Evolutionary conservation across 2,113 vertebrate genomes (phyloP).

Genomic region (Micromys minutus): DNA sequence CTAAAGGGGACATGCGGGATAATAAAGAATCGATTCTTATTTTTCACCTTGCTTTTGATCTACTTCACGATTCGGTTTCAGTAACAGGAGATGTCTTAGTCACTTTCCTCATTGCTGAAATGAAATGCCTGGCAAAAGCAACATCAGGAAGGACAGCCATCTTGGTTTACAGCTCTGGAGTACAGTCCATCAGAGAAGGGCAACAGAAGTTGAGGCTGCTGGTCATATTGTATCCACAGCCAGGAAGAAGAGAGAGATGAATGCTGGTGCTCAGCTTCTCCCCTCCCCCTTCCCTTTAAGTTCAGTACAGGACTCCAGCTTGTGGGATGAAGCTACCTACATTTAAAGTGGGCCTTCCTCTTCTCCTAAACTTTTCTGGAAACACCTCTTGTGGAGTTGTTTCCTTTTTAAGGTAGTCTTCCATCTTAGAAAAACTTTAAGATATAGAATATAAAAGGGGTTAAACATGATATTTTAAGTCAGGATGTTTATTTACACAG

Average conservation of each 20-base stretch:
- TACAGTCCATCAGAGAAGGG: neutral
- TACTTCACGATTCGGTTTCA: neutral
- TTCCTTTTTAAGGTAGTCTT: neutral
- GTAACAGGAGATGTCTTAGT: neutral
- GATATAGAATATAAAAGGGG: neutral
- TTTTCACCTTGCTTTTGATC: constrained; percentile 43
- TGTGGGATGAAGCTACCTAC: too few species aligned
- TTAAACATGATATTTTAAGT: neutral
- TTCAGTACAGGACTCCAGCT: neutral
- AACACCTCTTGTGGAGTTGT: neutral
- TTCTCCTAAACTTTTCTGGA: neutral
- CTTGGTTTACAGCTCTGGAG: neutral
- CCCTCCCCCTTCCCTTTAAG: too few species aligned
- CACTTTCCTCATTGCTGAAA: neutral
- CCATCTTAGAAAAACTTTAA: neutral
- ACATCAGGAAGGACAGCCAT: neutral
- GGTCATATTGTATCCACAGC: neutral
- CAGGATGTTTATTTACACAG: neutral
- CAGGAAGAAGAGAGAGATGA: neutral
- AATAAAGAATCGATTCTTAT: constrained; percentile 40
- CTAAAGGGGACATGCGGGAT: constrained; percentile 9
- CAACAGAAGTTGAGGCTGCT: neutral
- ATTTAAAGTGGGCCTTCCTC: neutral
- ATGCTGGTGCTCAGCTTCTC: neutral
- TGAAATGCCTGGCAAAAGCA: neutral